Evolutionary conservation across 2,113 vertebrate species (phyloP).

Genomic region (Megaceryle maxima): DNA sequence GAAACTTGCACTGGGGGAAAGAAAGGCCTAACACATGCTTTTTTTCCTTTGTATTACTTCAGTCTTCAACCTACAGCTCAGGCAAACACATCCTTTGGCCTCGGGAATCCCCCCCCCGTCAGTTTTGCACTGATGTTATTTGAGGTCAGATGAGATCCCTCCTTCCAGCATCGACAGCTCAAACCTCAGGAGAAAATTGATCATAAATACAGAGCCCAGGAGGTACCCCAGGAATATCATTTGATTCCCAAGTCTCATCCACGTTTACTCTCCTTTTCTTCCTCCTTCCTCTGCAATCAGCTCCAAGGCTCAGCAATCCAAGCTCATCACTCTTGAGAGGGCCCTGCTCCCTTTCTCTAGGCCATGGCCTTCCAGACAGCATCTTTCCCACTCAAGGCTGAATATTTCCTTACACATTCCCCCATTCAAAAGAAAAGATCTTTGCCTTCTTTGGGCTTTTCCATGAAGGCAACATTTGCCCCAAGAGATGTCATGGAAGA

Average conservation of each 20-base stretch:
- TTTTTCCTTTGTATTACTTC: not conserved
- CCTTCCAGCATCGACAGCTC: accelerated
- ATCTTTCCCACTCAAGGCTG: not conserved
- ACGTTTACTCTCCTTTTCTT: not conserved
- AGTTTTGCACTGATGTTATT: too few species aligned
- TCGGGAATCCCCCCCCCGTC: not conserved
- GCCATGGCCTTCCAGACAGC: not conserved
- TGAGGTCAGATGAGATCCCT: not conserved
- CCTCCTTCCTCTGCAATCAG: not conserved
- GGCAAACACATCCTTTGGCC: not conserved
- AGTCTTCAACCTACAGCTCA: not conserved
- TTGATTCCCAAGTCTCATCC: not conserved
- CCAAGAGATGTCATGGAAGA: not conserved
- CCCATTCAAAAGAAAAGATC: not conserved
- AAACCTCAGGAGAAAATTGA: not conserved
- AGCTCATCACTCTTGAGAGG: not conserved
- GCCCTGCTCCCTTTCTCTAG: not conserved
- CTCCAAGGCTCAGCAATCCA: not conserved
- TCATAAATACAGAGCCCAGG: not conserved
- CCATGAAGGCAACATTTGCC: not conserved
- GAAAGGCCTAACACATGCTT: not conserved
- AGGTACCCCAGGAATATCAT: not conserved
- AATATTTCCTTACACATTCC: not conserved
- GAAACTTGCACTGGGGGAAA: not conserved
- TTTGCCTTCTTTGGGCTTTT: not conserved